Evolutionary conservation across 2,797 vertebrate species (phyloP).

Genomic region (Forpus xanthops): DNA sequence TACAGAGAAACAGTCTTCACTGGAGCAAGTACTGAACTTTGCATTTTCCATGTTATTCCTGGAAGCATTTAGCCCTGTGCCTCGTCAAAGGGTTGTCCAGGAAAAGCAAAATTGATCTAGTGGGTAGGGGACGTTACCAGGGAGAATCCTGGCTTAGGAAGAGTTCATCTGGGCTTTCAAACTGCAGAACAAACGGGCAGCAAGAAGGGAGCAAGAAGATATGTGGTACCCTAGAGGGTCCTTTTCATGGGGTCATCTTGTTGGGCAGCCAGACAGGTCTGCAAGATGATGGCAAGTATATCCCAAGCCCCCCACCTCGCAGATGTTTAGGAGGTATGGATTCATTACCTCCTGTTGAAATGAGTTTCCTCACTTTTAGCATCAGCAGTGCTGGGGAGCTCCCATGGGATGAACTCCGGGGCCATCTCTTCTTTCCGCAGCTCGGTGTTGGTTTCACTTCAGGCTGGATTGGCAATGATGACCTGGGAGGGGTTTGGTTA

Average conservation of each 20-base stretch:
- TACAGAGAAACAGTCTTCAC: background rate
- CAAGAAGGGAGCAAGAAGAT: background rate
- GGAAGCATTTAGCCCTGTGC: background rate
- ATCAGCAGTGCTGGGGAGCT: background rate
- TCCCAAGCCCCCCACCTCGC: fast-evolving
- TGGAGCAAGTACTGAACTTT: background rate
- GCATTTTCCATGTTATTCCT: background rate
- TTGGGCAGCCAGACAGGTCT: background rate
- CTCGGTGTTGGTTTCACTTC: constrained; percentile 16
- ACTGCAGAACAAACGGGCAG: background rate
- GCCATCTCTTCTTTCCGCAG: background rate
- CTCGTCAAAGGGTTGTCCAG: fast-evolving
- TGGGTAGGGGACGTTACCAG: fast-evolving
- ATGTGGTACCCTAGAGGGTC: background rate
- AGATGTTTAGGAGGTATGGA: too few species aligned
- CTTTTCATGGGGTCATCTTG: background rate
- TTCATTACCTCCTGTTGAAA: fast-evolving
- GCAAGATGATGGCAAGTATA: fast-evolving
- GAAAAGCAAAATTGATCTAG: background rate
- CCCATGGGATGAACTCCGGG: background rate
- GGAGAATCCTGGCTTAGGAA: background rate
- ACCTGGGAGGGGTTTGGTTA: constrained; percentile 31
- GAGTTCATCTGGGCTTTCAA: background rate
- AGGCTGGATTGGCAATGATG: background rate
- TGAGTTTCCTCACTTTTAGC: background rate